Conservation (phyloP, 2,113 vertebrate species). For the Salvelinus fontinalis region DNA sequence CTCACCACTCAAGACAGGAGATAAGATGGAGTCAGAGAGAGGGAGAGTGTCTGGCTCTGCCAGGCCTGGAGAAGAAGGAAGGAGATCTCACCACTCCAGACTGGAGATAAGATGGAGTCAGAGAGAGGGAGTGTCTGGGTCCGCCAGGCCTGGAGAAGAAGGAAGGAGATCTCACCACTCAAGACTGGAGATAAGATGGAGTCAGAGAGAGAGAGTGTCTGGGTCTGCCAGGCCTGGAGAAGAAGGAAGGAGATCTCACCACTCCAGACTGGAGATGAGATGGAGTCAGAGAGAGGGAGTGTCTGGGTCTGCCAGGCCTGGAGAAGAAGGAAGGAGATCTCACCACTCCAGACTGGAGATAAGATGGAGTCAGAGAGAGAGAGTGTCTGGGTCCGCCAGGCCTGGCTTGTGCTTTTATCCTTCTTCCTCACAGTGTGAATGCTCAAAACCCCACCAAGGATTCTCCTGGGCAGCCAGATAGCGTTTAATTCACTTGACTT, state of each 20-base stretch:
- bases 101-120: constrained; percentile 17
- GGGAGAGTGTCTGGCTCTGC: constrained; percentile 14
- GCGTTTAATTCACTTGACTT: constrained; percentile 60
- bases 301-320: too few relatives aligned
- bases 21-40: constrained; percentile 26
- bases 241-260: neutral
- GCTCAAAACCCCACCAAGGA: constrained; percentile 31
- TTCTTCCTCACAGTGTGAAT: constrained; percentile 31
- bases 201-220: constrained; percentile 10
- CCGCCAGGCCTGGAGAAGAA: too few relatives aligned
- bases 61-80: neutral
- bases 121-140: constrained; percentile 14
- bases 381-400: constrained; percentile 13
- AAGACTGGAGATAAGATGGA: constrained; percentile 16
- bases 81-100: neutral
- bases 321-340: too few relatives aligned
- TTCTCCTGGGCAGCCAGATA: constrained; percentile 53
- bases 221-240: too few relatives aligned
- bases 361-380: constrained; percentile 29
- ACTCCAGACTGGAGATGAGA: neutral
- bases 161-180: neutral
- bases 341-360: neutral
- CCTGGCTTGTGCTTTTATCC: constrained; percentile 43
- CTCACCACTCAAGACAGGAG: neutral
- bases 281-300: constrained; percentile 21